Evolutionary conservation across 2,113 vertebrate genomes (phyloP), one percentile per base, ranked within the genome.

Genomic region (Myrmecophaga tridactyla): DNA sequence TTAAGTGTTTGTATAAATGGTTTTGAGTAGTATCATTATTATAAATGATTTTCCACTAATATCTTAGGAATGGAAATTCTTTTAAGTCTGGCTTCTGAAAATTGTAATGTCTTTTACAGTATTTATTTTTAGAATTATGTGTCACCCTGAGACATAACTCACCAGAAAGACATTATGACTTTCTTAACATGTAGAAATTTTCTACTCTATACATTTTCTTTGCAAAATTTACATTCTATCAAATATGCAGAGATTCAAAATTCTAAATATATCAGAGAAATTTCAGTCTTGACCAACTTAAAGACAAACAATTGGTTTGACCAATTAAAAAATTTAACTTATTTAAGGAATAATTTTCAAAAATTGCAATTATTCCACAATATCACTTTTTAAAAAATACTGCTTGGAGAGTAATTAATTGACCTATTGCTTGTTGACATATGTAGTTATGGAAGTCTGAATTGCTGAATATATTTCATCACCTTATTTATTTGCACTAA

Each of bases 331-430:
- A 83, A 83, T 80, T 6, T 73, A 82, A n/a, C 31, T 1, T 62
- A 84, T 53, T 90, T 86, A 82, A 89, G 4, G 25, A 29, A 67
- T 75, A 62, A 48, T 90, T 67, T 39, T 93, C 17, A 82, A 70
- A 90, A 86, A 39, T 87, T 29, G 7, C 20, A 63, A 0, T 69
- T 78, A 36, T 18, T 86, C 6, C 70, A 70, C 1, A 65, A 80
- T 39, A 58, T 39, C 11, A 65, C n/a, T 87, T 96, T 46, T n/a
- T 31, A 81, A 96, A 94, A 94, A 94, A 53, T 86, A 48, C 5
- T 21, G 14, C 18, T 51, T 17, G 83, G 9, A 80, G 58, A 41
- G 92, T 90, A 89, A 41, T 87, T 88, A 86, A 78, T 72, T 93
- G 56, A 39, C n/a, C 4, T 48, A 27, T 91, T 29, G 25, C 31